These are phyloP conservation scores for Zosterops pallidus DNA, from an alignment of 2,113 vertebrate species.

Conservation along the genomic window DNA sequence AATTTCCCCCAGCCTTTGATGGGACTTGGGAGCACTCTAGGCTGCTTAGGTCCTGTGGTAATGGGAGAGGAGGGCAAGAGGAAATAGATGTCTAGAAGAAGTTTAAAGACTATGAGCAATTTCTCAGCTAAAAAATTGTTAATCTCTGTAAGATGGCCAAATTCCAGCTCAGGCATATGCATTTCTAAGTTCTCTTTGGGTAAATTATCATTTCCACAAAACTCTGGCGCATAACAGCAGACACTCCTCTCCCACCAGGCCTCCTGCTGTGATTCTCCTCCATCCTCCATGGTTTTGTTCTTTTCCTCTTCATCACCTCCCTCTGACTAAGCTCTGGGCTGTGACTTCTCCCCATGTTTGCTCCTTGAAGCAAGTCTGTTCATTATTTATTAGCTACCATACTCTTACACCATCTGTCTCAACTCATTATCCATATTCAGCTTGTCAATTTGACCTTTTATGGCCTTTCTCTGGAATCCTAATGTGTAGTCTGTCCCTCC, in stretches of 20 bases:
- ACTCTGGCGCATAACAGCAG: not conserved
- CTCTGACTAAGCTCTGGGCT: conserved; percentile 6
- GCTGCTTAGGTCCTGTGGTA: not conserved
- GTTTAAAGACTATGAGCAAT: not conserved
- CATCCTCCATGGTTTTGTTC: conserved; percentile 2
- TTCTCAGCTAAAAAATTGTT: not conserved
- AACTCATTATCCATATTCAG: conserved; percentile 48
- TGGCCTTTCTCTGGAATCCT: conserved; percentile 30
- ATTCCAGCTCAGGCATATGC: not conserved
- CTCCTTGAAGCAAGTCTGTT: conserved; percentile 52
- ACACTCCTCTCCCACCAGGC: not conserved
- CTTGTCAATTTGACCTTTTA: conserved; percentile 65
- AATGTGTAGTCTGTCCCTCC: conserved; percentile 31
- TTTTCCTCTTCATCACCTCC: conserved; percentile 41
- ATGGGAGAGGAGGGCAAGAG: not conserved
- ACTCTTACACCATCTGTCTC: conserved; percentile 57
- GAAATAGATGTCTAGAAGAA: not conserved
- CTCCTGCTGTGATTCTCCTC: conserved; percentile 4
- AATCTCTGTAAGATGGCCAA: not conserved
- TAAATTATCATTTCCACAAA: not conserved
- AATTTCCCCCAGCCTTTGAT: not conserved
- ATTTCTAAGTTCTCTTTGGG: not conserved
- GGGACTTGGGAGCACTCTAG: not conserved
- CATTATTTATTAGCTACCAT: conserved; percentile 55
- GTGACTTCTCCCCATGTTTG: not conserved